Percentiles rank a stretch among this genome's conserved stretches.
Evolutionary conservation across 2,113 vertebrate genomes (phyloP).

Genomic region (Mustela lutreola): DNA sequence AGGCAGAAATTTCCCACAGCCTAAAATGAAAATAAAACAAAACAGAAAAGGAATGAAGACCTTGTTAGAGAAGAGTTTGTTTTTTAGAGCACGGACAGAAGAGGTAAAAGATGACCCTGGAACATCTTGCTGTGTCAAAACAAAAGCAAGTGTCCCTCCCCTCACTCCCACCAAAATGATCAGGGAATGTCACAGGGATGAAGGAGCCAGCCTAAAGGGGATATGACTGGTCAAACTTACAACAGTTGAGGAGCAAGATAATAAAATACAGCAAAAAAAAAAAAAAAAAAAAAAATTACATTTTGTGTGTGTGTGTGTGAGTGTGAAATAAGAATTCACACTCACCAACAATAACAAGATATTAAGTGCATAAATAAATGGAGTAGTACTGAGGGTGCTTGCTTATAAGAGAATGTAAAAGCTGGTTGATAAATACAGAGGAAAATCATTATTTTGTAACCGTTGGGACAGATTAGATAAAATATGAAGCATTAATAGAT

Average conservation of each 20-base stretch:
- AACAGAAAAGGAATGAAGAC: background rate
- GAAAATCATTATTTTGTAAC: background rate
- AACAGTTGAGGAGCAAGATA: background rate
- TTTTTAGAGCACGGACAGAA: fast-evolving
- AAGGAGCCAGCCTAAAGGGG: background rate
- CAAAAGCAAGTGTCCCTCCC: background rate
- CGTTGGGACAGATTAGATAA: background rate
- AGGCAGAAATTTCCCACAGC: background rate
- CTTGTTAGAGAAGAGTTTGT: background rate
- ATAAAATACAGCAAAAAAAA: background rate
- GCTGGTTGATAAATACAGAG: background rate
- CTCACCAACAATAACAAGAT: background rate
- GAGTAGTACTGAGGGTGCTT: background rate
- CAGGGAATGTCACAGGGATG: background rate
- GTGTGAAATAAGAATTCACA: background rate
- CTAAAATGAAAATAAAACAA: background rate
- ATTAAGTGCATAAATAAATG: background rate
- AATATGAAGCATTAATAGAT: background rate
- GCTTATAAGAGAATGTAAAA: background rate
- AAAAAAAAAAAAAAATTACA: background rate
- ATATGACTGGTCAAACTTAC: background rate
- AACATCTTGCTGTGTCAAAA: background rate
- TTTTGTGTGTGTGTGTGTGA: too few species aligned
- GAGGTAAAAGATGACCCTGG: background rate
- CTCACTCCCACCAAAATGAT: background rate